Base-by-base conservation (phyloP, 2,797 vertebrate genomes). In the Rhynchonycteris naso region DNA sequence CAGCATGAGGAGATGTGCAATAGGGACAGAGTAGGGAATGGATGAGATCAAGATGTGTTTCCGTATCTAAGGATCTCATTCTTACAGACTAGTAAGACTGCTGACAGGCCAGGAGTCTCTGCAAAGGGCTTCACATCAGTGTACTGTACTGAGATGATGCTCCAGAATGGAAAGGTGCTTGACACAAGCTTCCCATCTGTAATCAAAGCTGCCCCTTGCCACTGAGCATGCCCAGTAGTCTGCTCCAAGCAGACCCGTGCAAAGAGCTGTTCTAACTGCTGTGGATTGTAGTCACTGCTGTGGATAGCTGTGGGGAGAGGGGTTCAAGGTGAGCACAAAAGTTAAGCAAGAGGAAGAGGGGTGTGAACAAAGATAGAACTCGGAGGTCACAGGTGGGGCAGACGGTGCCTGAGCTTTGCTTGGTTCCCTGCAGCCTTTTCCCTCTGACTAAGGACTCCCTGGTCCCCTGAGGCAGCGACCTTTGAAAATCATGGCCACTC, bases 121-220 rank as follows among this genome's bases (percentile, higher is more conserved):
- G 80, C 59, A 72, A 33, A 88, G 33, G 50, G 10, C 66, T 93
- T 14, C 22, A 14, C 13, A 18, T 21, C 43, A 21, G 92, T 65
- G 88, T 75, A 22, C 33, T 4, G 7, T 85, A 76, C 75, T 14
- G 10, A 43, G 33, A 43, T 47, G 94, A 86, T 75, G 56, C 18
- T 79, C 78, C 72, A 43, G 90, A 93, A 78, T 80, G 84, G 82
- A 90, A 96, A 96, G 52, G 56, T 92, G 66, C 90, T 96, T 92
- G 92, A 90, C 79, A 86, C 72, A 94, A 93, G 79, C 65, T 86
- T 88, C 50, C 71, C 87, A 3, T 91, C 78, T 93, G 56, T 95
- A 88, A 92, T 80, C 92, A 90, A 88, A 95, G 47, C 56, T 81
- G 56, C 26, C 35, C 68, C 79, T 56, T 86, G 24, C 87, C 85